Conservation (phyloP, 64 coral and sea anemone species). For the Stichodactyla helianthus region DNA sequence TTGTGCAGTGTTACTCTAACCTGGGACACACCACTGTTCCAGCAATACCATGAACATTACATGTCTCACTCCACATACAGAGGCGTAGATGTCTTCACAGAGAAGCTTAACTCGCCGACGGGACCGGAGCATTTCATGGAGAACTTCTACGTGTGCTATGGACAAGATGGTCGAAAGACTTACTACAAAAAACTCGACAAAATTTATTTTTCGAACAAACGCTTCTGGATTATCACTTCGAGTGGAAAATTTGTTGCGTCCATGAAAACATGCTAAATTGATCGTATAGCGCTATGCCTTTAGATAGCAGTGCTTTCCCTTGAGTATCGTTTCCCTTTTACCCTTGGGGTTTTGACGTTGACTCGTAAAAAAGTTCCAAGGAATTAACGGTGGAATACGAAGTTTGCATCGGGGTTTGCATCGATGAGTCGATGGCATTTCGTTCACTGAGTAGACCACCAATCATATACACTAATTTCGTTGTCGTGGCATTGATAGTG, state of each 20-base stretch:
- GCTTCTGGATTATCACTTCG: conserved; percentile 95
- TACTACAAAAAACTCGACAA: conserved; percentile 95
- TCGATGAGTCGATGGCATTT: too few species aligned
- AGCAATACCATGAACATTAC: conserved; percentile 95
- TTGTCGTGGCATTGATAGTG: too few species aligned
- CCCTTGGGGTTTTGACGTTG: too few species aligned
- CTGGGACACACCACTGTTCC: conserved; percentile 88
- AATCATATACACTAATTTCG: too few species aligned
- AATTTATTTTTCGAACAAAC: conserved; percentile 85
- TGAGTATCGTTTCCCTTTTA: too few species aligned
- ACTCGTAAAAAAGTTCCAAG: too few species aligned
- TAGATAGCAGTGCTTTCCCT: too few species aligned
- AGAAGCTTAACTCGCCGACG: conserved; percentile 72
- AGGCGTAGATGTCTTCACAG: conserved; percentile 92
- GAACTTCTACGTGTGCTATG: conserved; percentile 93
- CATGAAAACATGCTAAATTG: conserved; percentile 75
- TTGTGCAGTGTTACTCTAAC: conserved; percentile 93
- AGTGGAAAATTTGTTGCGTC: conserved; percentile 91
- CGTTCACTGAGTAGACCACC: too few species aligned
- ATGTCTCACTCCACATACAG: conserved; percentile 74
- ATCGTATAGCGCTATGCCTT: too few species aligned
- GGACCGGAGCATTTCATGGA: conserved; percentile 96
- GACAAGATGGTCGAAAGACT: conserved; percentile 93
- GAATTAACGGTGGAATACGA: too few species aligned
- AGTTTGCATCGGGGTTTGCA: too few species aligned